Evolutionary conservation across 1,140 invertebrate genomes (phyloP), one percentile per base, ranked within the genome.

Genomic region (Drosophila obscura): DNA sequence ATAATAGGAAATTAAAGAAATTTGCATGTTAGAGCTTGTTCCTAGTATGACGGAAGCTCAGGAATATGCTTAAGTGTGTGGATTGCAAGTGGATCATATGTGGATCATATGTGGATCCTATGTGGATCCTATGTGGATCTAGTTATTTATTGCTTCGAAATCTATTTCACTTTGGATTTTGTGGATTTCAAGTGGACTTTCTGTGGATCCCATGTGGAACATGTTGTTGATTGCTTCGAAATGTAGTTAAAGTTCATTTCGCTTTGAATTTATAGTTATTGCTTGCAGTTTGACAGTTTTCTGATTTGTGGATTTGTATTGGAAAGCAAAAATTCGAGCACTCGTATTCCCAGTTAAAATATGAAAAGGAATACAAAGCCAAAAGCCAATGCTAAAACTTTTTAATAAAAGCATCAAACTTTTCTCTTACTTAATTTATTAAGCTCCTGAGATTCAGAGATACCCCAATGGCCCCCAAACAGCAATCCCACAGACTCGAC

Each of bases 401-500:
- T 88, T 88, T 83, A 74, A 80, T 79, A 83, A 78, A 88, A 73
- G 49, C 68, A 69, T 83, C 53, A 66, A 88, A 88, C 50, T 80
- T 88, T 77, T 72, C 59, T 62, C 64, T 77, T 60, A 71, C 77
- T 65, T 88, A 88, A 88, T 88, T 88, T 88, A 88, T 88, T 78
- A 88, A 88, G 62, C 83, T 88, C 83, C 78, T 58, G 83, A 83
- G 84, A 88, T 69, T 87, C 83, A 41, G 43, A 79, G 76, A 74
- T 65, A 58, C 68, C 28, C 43, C 24, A 15, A 8, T 43, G 35
- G 5, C 39, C 22, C 41, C 16, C 35, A 8, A 26, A 43, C 19
- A 19, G 19, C 19, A 43, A 53, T 53, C 22, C n/a, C 31, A 39
- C 28, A 56, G 57, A 65, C 61, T 73, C 44, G 46, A 52, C 69